Percentiles rank a stretch among this genome's conserved stretches.
These are phyloP conservation scores for Griposia aprilina DNA, from an alignment of 2,888 invertebrate genomes.

Conservation along the genomic window DNA sequence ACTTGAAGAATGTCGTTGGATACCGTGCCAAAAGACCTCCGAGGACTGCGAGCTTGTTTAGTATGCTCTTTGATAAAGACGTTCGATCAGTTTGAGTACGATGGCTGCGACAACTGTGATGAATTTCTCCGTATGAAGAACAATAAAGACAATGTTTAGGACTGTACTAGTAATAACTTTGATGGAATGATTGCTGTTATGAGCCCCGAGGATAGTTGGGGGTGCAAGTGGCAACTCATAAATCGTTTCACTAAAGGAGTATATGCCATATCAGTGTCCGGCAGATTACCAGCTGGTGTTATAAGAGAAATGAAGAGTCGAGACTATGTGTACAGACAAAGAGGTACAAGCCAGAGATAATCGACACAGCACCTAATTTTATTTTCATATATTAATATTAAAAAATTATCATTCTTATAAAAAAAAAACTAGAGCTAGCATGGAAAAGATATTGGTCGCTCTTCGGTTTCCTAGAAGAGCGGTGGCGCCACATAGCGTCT, in stretches of 20 bases:
- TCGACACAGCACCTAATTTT: conserved; percentile 3
- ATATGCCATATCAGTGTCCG: conserved; percentile 99
- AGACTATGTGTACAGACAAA: conserved; percentile 96
- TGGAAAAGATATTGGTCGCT: too few relatives aligned
- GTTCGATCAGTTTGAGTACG: conserved; percentile 98
- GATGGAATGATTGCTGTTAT: conserved; percentile 99
- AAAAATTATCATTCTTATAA: conserved; percentile 18
- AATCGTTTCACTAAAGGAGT: conserved; percentile 97
- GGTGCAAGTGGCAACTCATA: conserved; percentile 99
- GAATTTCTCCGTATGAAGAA: conserved; percentile 98
- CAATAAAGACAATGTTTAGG: conserved; percentile 98
- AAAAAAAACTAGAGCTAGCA: too few relatives aligned
- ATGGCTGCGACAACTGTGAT: conserved; percentile 99
- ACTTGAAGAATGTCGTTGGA: conserved; percentile 90
- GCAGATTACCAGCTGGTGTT: conserved; percentile 96
- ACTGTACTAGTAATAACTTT: conserved; percentile 99
- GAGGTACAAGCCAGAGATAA: conserved; percentile 97
- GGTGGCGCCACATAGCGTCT: too few relatives aligned
- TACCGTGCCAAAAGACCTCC: conserved; percentile 96
- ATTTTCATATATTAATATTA: conserved; percentile 12
- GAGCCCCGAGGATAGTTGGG: conserved; percentile 99
- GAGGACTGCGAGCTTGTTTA: conserved; percentile 96
- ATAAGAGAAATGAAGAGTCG: conserved; percentile 98
- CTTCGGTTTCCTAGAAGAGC: too few relatives aligned
- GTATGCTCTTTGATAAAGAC: conserved; percentile 98